Evolutionary conservation across 1,140 invertebrate species (phyloP).

Genomic region (Drosophila mojavensis): DNA sequence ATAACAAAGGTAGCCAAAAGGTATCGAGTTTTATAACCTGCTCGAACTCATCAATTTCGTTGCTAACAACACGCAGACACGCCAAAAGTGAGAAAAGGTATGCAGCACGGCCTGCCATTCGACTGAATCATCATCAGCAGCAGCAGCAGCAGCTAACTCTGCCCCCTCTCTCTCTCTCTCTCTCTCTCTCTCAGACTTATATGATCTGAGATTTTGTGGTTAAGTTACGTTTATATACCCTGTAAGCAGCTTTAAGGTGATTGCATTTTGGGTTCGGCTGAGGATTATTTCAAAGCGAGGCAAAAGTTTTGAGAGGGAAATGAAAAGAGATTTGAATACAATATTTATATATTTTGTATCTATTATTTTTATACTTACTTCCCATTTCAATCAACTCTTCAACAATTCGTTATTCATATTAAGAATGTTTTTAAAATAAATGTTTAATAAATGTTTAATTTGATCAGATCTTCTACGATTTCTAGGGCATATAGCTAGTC

Average conservation of each 20-base stretch:
- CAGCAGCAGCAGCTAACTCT: background rate
- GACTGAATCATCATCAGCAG: slow-evolving; percentile 68
- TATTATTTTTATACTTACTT: background rate
- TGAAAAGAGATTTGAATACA: too few relatives aligned
- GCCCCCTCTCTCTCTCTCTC: background rate
- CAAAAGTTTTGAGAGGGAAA: too few relatives aligned
- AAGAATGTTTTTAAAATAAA: too few relatives aligned
- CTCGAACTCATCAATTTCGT: slow-evolving; percentile 81
- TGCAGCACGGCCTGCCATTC: slow-evolving; percentile 49
- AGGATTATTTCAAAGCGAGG: too few relatives aligned
- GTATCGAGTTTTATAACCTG: slow-evolving; percentile 81
- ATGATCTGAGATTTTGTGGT: slow-evolving; percentile 38
- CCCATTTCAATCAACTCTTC: too few relatives aligned
- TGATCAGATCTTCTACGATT: background rate
- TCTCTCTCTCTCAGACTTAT: background rate
- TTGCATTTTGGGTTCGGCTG: too few relatives aligned
- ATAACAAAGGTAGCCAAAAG: slow-evolving; percentile 73
- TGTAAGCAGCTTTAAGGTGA: background rate
- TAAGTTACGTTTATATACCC: slow-evolving; percentile 13
- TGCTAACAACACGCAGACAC: slow-evolving; percentile 82
- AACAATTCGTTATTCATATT: too few relatives aligned
- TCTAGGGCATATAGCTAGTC: background rate
- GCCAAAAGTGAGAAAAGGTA: slow-evolving; percentile 81
- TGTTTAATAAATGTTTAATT: too few relatives aligned
- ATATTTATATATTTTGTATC: background rate